Evolutionary conservation across 2,113 vertebrate genomes (phyloP).

Genomic region (Cebidichthys violaceus): DNA sequence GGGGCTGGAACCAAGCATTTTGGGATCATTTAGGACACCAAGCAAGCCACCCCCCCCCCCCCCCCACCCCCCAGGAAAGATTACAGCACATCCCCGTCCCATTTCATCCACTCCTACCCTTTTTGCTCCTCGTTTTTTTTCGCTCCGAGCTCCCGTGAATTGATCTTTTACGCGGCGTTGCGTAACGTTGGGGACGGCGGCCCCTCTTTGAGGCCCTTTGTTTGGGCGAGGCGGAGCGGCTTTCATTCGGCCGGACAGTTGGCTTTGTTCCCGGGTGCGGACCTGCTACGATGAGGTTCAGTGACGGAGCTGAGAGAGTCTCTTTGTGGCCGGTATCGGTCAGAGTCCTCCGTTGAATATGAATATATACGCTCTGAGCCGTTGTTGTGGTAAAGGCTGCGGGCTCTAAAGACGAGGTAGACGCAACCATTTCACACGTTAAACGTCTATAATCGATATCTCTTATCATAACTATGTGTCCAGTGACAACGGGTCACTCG

Average conservation of each 20-base stretch:
- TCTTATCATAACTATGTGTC: background rate
- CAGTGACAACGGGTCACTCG: background rate
- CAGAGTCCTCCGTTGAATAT: conserved; percentile 43
- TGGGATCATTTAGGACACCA: conserved; percentile 63
- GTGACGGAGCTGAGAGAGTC: conserved; percentile 65
- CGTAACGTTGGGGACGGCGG: conserved; percentile 70
- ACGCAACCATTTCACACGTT: background rate
- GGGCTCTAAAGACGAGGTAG: background rate
- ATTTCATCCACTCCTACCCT: conserved; percentile 36
- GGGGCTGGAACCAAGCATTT: conserved; percentile 38
- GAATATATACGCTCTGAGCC: conserved; percentile 31
- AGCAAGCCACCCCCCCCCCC: conserved; percentile 46
- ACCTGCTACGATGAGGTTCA: conserved; percentile 67
- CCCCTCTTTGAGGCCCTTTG: conserved; percentile 77
- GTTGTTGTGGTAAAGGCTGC: conserved; percentile 33
- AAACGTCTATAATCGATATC: background rate
- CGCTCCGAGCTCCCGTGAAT: conserved; percentile 66
- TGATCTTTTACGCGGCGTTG: conserved; percentile 71
- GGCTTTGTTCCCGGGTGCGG: conserved; percentile 71
- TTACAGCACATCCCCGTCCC: conserved; percentile 63
- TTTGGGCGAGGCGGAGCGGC: conserved; percentile 70
- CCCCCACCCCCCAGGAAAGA: conserved; percentile 32
- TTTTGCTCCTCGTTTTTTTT: conserved; percentile 38
- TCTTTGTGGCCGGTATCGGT: conserved; percentile 62
- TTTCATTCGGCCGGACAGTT: conserved; percentile 75